Evolutionary conservation across 1,140 invertebrate genomes (phyloP).

Genomic region (Anthonomus grandis): DNA sequence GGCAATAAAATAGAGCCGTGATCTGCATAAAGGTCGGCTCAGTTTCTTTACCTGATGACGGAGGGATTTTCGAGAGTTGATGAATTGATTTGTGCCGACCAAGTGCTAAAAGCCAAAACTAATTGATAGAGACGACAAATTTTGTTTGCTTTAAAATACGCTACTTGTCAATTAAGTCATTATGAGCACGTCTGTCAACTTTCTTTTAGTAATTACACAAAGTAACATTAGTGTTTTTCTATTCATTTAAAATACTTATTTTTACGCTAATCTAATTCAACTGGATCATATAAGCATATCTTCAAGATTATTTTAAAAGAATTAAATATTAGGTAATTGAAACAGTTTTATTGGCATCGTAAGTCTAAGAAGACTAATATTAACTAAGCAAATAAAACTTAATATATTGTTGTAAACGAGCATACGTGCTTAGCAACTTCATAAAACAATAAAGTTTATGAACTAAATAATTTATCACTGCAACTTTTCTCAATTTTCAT

Average conservation of each 20-base stretch:
- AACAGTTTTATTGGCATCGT: slow-evolving; percentile 6
- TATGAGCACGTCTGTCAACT: too few species aligned
- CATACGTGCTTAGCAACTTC: slow-evolving; percentile 15
- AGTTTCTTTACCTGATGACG: not conserved
- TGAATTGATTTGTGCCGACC: not conserved
- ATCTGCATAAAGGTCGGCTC: slow-evolving; percentile 1
- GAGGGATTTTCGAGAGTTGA: not conserved
- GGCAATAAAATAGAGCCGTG: not conserved
- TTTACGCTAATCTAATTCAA: too few species aligned
- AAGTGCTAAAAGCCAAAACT: not conserved
- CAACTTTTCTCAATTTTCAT: not conserved
- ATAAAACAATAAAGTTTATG: slow-evolving; percentile 29
- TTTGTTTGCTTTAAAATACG: too few species aligned
- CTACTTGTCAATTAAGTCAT: too few species aligned
- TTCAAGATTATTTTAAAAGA: too few species aligned
- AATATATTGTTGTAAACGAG: slow-evolving; percentile 17
- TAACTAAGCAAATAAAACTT: slow-evolving; percentile 20
- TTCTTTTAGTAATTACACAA: too few species aligned
- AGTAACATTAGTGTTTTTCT: too few species aligned
- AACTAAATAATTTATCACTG: slow-evolving; percentile 5
- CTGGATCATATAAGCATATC: too few species aligned
- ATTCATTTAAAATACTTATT: too few species aligned
- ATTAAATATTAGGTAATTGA: too few species aligned
- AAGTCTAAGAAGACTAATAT: slow-evolving; percentile 16
- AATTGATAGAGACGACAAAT: too few species aligned